These are phyloP conservation scores for Aphidius colemani DNA, from an alignment of 2,888 invertebrate species.

Conservation along the genomic window DNA sequence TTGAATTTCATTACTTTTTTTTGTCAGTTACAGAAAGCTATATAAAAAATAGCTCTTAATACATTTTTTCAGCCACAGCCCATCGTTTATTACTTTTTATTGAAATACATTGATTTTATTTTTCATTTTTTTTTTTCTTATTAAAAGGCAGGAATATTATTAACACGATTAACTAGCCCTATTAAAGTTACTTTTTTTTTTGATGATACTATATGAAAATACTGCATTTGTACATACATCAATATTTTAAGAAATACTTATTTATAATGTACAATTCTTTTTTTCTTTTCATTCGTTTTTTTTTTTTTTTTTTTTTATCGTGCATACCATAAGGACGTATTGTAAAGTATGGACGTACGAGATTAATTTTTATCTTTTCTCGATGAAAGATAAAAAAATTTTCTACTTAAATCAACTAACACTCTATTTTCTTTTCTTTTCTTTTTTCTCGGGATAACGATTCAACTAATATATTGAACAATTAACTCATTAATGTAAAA, in stretches of 20 bases:
- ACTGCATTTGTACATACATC: constrained; percentile 44
- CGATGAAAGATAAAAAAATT: constrained; percentile 13
- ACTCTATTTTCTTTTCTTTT: background rate
- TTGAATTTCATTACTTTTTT: constrained; percentile 43
- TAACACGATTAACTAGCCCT: background rate
- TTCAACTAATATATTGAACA: constrained; percentile 25
- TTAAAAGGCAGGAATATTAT: constrained; percentile 56
- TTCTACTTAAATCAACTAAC: constrained; percentile 5
- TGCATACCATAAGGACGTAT: constrained; percentile 22
- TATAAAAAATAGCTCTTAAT: constrained; percentile 59
- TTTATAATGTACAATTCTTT: constrained; percentile 34
- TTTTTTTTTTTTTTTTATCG: constrained; percentile 21
- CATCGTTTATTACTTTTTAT: constrained; percentile 52
- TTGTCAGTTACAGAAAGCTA: constrained; percentile 53
- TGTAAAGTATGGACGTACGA: constrained; percentile 19
- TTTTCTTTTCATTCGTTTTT: constrained; percentile 31
- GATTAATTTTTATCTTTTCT: constrained; percentile 12
- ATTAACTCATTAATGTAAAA: background rate
- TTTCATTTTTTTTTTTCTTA: constrained; percentile 31
- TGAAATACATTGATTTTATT: constrained; percentile 45
- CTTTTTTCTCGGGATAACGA: constrained; percentile 17
- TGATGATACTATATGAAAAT: constrained; percentile 51
- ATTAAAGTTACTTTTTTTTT: constrained; percentile 14
- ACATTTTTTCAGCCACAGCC: constrained; percentile 57
- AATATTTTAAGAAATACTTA: constrained; percentile 44